phyloP scores from a whole-genome alignment of 2,888 invertebrate species.

The Didymodactylos carnosus region DNA sequence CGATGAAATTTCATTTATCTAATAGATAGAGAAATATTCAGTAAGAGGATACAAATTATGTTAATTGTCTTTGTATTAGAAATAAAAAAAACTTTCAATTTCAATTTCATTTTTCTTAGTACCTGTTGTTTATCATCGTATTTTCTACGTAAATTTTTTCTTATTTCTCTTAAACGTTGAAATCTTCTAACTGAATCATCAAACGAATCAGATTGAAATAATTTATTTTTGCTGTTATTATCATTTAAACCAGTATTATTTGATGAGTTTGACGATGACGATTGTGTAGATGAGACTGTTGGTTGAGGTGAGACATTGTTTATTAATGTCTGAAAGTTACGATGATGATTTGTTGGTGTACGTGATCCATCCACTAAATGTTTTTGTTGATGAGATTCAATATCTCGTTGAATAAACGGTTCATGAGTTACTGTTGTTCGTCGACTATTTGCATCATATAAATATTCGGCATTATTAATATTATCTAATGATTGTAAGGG shows the following conservation, averaged over 20 bases:
- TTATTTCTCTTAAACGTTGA: neutral
- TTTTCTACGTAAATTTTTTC: neutral
- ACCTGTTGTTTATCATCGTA: neutral
- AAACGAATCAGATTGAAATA: neutral
- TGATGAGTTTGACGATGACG: neutral
- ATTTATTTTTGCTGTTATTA: neutral
- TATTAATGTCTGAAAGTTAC: neutral
- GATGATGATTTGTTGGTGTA: neutral
- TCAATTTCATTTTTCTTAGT: no score
- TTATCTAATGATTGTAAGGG: neutral
- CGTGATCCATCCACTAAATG: neutral
- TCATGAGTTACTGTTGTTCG: neutral
- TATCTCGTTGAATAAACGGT: neutral
- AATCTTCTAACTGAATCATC: neutral
- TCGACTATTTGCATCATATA: neutral
- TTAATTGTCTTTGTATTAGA: no score
- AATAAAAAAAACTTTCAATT: no score
- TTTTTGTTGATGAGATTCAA: neutral
- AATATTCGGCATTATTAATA: neutral
- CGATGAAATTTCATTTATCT: no score
- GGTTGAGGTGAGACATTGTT: neutral
- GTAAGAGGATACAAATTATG: no score
- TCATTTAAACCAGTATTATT: neutral
- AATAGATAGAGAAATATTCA: no score
- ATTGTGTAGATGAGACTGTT: neutral